Base-by-base conservation (phyloP, 1,140 invertebrate species). In the Lycorma delicatula region DNA sequence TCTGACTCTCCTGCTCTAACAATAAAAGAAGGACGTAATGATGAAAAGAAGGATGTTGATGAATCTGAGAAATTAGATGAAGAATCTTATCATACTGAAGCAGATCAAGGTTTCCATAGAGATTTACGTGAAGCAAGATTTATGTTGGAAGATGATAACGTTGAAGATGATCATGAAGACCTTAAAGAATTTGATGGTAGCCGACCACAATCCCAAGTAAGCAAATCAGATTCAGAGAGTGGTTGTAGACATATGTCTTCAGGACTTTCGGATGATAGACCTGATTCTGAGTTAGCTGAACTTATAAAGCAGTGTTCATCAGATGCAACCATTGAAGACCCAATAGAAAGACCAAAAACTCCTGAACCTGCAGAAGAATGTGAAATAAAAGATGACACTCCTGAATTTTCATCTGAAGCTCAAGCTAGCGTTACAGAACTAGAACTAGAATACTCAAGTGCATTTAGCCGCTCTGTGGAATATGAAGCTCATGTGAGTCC, bases 311-410 rank as follows among this genome's bases (percentile, higher is more conserved):
- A 71, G 54, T 65, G 65, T 56, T 71, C 68, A 11, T 65, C 65
- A n/a, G 70, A 71, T 52, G 60, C 46, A 46, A 58, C 68, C 16
- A 66, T 67, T 16, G 72, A 72, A 54, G 71, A 75, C 61, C 72
- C 75, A 22, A 72, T 79, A 54, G 74, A 77, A 64, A 65, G 77
- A 61, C 77, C 77, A 5, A 59, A 65, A 31, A 72, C 77, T 4
- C 78, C 78, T 20, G 77, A 79, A 64, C 75, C 76, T 6, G 64
- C 63, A 16, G 71, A 71, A 34, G 66, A 68, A 58, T 60, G 57
- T 52, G 68, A 71, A 66, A 66, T 67, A 38, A 72, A 71, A 66
- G 68, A 70, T 58, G 70, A 72, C 49, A 69, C 68, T 16, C 68
- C 69, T 12, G 66, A 68, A 54, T 63, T 66, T 57, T 64, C 65